These are phyloP conservation scores for Tiaroga cobitis DNA, from an alignment of 2,797 vertebrate species.

Conservation along the genomic window DNA sequence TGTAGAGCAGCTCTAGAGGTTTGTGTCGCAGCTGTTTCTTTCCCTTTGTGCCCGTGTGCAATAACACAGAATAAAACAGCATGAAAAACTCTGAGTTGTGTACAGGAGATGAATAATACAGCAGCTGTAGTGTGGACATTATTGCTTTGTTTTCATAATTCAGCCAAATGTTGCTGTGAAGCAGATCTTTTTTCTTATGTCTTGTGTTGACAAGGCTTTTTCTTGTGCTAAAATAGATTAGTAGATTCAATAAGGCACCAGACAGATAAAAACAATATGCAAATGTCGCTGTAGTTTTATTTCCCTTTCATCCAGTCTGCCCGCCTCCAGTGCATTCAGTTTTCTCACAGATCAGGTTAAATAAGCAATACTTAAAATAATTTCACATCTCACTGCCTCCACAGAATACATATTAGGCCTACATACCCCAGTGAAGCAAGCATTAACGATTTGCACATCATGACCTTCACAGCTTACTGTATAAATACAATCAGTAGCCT, in stretches of 20 bases:
- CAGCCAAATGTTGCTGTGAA: constrained; percentile 10
- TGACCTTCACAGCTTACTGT: not conserved
- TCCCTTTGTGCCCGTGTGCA: not conserved
- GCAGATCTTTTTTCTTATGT: not conserved
- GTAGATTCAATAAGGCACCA: not conserved
- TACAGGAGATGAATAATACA: constrained; percentile 41
- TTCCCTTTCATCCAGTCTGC: not conserved
- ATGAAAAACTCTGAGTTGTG: not conserved
- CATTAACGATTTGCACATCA: not conserved
- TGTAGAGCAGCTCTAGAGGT: not conserved
- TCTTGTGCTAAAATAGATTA: not conserved
- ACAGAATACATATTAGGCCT: constrained; percentile 8
- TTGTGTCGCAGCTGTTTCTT: not conserved
- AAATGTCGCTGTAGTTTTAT: constrained; percentile 5
- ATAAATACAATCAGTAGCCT: constrained; percentile 4
- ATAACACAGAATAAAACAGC: not conserved
- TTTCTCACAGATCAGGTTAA: not conserved
- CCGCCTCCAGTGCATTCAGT: not conserved
- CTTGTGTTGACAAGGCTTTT: not conserved
- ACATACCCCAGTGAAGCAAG: not conserved
- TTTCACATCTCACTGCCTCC: not conserved
- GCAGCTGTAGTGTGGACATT: not conserved
- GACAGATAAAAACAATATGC: not conserved
- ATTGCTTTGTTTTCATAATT: constrained; percentile 34
- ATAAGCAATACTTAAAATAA: not conserved